Base-by-base conservation (phyloP, 1,140 invertebrate genomes). In the Littorina saxatilis region DNA sequence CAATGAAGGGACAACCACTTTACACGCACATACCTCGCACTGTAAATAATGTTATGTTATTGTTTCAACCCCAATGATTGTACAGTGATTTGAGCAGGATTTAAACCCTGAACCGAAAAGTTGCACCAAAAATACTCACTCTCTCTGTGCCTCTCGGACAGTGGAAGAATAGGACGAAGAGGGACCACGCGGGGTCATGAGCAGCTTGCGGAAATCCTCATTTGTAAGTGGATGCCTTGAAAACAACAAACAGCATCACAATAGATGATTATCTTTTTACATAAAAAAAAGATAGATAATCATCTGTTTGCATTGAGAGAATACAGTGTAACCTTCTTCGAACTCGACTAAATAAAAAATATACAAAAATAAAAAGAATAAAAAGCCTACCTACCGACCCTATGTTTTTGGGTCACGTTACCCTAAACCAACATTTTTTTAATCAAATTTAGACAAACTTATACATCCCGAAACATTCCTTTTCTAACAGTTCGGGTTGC, bases 121-220 rank as follows among this genome's bases (percentile, higher is more conserved):
- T 61, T 29, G 27, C n/a, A 61, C 20, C 20, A 61, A 61, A 61
- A 29, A 43, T 29, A 75, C 83, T 84, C 39, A 84, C 83, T 81
- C 73, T 84, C 80, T 79, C 75, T 61, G 77, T 74, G 84, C 82
- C 52, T 83, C 68, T 11, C 63, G 63, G 23, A 85, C 58, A 47
- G 84, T 85, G 52, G 82, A 74, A 20, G 76, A 73, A 29, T 82
- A 86, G 13, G 79, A 79, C 39, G 79, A 39, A 68, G 84, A 76
- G 39, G 82, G 73, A 50, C 72, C 74, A 13, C 63, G 94, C 0
- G 98, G 98, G 0, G 98, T 99, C 96, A 99, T 99, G 80, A 99
- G 92, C 20, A 99, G 92, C 90, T 98, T 98, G 39, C 98, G 95
- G 89, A 99, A 99, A 92, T 99, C 98, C 91, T 98, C 98, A 94